Base-by-base conservation (phyloP, 2,113 vertebrate species). In the Pterocles gutturalis region DNA sequence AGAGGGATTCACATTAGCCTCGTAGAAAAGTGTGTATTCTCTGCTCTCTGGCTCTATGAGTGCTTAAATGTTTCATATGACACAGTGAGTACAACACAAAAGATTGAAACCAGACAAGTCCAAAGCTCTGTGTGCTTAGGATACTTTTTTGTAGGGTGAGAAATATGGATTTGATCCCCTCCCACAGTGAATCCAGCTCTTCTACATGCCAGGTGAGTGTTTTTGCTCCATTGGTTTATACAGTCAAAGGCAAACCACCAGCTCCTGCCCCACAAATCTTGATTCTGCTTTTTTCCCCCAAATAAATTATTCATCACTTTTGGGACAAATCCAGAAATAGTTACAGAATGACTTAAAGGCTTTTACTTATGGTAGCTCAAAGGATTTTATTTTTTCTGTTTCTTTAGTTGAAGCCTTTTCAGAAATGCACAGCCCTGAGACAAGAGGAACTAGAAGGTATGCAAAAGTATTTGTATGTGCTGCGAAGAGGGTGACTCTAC, bases 371-470 rank as follows among this genome's bases (percentile, higher is more conserved):
- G 0, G 83, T 60, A 84, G 61, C 38, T 79, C 70, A 48, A 85
- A 93, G n/a, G 64, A 61, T 48, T 53, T 10, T 24, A 55, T 10
- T 75, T 92, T 91, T 82, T 36, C 3, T 64, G 77, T 70, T 78
- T n/a, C 33, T 70, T 84, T 69, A 90, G 58, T 83, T 21, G 57
- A 90, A 60, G 13, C 53, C 46, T 79, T 70, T 67, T 83, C n/a
- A 70, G 72, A 92, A 91, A 87, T 33, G 15, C 28, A 82, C 49
- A 21, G 81, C 48, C 57, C 57, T 82, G 34, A 83, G 69, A 94
- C 29, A 82, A 87, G 75, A 71, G 72, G 60, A 43, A 11, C 29
- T 48, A 66, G 57, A 81, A 78, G 38, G 51, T 28, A 43, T 0
- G 0, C 43, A 21, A 75, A 92, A 55, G 48, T 28, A 16, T 16